Conservation (phyloP, 2,888 invertebrate genomes). For the Petrophora chlorosata region DNA sequence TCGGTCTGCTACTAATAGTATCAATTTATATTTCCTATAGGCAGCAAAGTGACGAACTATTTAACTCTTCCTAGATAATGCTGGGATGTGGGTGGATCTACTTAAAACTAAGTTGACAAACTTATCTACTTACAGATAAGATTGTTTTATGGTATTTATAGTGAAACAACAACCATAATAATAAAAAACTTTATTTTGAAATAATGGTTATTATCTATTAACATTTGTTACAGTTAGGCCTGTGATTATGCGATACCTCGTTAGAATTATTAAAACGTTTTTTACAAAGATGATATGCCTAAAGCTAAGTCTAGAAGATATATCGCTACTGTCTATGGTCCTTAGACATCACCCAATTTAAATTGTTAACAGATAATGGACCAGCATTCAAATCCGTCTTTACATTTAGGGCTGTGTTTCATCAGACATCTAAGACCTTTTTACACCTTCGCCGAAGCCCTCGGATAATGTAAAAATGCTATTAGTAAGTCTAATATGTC, state of each 20-base stretch:
- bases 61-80: too few species aligned
- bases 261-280: conserved; percentile 67
- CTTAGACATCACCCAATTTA: conserved; percentile 16
- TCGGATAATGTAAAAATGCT: not conserved
- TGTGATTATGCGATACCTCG: conserved; percentile 67
- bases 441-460: conserved; percentile 1
- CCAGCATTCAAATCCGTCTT: conserved; percentile 72
- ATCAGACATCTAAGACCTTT: conserved; percentile 30
- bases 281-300: conserved; percentile 80
- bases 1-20: too few species aligned
- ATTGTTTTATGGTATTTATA: too few species aligned
- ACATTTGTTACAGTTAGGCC: conserved; percentile 80
- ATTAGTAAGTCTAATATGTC: conserved; percentile 1
- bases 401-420: conserved; percentile 43
- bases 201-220: conserved; percentile 83
- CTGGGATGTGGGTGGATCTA: too few species aligned
- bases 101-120: too few species aligned
- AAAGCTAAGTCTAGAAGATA: conserved; percentile 56
- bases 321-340: conserved; percentile 38
- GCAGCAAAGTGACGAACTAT: too few species aligned
- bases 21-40: too few species aligned
- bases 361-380: conserved; percentile 81
- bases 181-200: conserved; percentile 81
- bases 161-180: conserved; percentile 45
- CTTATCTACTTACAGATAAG: too few species aligned